Base-by-base conservation (phyloP, 2,797 vertebrate genomes). In the Tenualosa ilisha region DNA sequence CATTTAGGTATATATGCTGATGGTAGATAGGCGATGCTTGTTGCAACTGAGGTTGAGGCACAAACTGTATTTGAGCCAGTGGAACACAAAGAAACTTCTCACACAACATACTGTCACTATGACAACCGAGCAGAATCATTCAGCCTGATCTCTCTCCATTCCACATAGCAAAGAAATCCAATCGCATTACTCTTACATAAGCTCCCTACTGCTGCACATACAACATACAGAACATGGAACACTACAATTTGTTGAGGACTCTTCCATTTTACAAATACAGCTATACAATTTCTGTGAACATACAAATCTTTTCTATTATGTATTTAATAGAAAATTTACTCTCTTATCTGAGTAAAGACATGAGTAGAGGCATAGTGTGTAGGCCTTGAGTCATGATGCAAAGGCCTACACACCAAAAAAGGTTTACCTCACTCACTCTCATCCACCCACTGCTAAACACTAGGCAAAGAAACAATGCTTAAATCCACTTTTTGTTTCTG, bases 41-140 rank as follows among this genome's bases (percentile, higher is more conserved):
- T 89, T 90, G 88, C 91, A 93, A 46, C 13, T 91, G 92, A 90
- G 90, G 89, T 91, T 81, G 89, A 89, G 89, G 90, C 89, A 92
- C 91, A 46, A 92, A 89, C 91, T 90, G 88, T 89, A 92, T 90
- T 89, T 92, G 91, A 94, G 92, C 93, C 91, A 93, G 89, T 91
- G 90, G 92, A 92, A 93, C 88, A 94, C 93, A 93, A 93, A 95
- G 93, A 94, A 94, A 94, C 92, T 94, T 94, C 92, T 94, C 92
- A 94, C 93, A 94, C 92, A 94, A 94, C 93, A 95, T 93, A 91
- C 93, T 93, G 93, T 96, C 93, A 93, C 94, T 94, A 95, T 95
- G 94, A 95, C 95, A 95, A 96, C 95, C 92, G 90, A 90, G 92
- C 93, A 94, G 94, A 95, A 95, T 93, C 90, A 94, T 95, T 95